Evolutionary conservation across 2,797 vertebrate genomes (phyloP).

Genomic region (Chaenodraco wilsoni): DNA sequence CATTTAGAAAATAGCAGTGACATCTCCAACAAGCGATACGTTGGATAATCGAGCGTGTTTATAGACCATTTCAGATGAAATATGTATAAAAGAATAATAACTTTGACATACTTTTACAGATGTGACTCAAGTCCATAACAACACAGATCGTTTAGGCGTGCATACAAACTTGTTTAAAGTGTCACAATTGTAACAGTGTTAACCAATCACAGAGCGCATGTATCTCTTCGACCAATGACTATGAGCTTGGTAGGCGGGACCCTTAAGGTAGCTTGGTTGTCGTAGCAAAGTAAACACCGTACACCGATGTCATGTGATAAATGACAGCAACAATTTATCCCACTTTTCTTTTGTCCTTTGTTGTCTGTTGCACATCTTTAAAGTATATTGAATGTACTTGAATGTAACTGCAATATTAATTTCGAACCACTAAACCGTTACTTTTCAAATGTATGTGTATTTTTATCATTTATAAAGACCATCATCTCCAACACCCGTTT

Average conservation of each 20-base stretch:
- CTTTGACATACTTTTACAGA: slow-evolving; percentile 74
- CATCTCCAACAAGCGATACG: background rate
- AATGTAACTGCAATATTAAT: background rate
- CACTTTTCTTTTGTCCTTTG: slow-evolving; percentile 11
- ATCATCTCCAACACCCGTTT: background rate
- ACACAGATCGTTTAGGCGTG: slow-evolving; percentile 28
- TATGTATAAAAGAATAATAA: slow-evolving; percentile 38
- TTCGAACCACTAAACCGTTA: too few species aligned
- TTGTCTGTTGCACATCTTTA: background rate
- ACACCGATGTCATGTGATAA: slow-evolving; percentile 75
- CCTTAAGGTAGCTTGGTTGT: slow-evolving; percentile 29
- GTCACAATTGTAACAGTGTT: slow-evolving; percentile 7
- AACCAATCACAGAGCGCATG: slow-evolving; percentile 46
- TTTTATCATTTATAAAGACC: background rate
- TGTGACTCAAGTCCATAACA: slow-evolving; percentile 64
- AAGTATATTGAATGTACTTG: background rate
- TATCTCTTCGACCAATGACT: slow-evolving; percentile 36
- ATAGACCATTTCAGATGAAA: background rate
- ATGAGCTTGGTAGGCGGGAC: slow-evolving; percentile 47
- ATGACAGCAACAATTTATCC: background rate
- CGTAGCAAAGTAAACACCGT: slow-evolving; percentile 67
- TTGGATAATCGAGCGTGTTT: background rate
- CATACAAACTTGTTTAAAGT: slow-evolving; percentile 49
- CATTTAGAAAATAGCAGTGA: slow-evolving; percentile 1
- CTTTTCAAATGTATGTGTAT: background rate